A percentile compares a stretch with the other conserved stretches of the same genome.
phyloP scores from a whole-genome alignment of 2,797 vertebrate species.

The Perodicticus potto region DNA sequence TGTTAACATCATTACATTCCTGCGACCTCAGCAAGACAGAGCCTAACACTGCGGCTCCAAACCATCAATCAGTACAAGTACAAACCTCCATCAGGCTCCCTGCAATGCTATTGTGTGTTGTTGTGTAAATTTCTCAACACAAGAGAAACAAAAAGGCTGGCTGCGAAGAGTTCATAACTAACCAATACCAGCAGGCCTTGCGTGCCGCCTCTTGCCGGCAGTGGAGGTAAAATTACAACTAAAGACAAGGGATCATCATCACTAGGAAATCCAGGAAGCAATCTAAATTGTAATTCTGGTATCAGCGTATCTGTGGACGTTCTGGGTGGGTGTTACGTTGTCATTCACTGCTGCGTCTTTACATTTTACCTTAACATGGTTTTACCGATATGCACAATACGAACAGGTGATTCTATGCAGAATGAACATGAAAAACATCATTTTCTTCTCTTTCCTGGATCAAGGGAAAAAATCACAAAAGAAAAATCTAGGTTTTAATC shows the following conservation, averaged over 20 bases:
- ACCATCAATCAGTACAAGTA: not conserved
- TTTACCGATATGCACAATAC: not conserved
- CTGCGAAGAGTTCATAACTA: not conserved
- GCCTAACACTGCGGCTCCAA: not conserved
- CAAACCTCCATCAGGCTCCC: not conserved
- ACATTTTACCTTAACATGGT: not conserved
- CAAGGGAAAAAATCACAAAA: conserved; percentile 21
- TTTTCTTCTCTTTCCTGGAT: conserved; percentile 44
- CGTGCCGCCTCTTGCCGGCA: not conserved
- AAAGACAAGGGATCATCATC: not conserved
- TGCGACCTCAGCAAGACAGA: not conserved
- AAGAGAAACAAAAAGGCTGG: not conserved
- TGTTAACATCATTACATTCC: not conserved
- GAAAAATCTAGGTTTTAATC: conserved; percentile 41
- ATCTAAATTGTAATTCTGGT: conserved; percentile 11
- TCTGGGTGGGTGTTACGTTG: not conserved
- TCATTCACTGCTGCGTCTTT: not conserved
- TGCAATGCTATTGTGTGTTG: not conserved
- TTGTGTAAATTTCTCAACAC: not conserved
- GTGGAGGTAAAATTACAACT: not conserved
- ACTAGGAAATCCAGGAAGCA: not conserved
- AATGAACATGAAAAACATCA: not conserved
- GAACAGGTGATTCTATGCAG: not conserved
- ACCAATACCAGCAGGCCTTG: not conserved
- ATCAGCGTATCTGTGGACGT: not conserved